Conservation (phyloP, 2,797 vertebrate species). For the Thunnus albacares region DNA sequence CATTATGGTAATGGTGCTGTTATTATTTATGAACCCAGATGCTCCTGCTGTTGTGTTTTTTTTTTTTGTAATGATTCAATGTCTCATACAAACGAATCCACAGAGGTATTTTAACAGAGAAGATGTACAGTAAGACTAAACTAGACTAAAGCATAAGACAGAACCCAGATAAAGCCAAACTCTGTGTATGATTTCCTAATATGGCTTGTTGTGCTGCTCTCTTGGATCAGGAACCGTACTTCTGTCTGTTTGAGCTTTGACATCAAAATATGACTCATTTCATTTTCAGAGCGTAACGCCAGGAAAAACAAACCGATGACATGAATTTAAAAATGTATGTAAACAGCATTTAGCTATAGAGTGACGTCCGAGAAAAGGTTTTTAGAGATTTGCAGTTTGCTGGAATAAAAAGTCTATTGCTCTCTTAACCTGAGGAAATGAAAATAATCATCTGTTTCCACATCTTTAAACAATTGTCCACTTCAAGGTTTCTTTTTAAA, state of each 20-base stretch:
- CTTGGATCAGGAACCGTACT: conserved; percentile 14
- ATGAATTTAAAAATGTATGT: not conserved
- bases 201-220: conserved; percentile 20
- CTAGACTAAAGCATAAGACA: not conserved
- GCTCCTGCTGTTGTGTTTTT: not conserved
- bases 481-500: conserved; percentile 13
- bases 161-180: conserved; percentile 9
- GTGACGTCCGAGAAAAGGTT: not conserved
- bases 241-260: conserved; percentile 14
- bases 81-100: no score
- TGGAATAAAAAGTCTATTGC: not conserved
- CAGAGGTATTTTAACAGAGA: no score
- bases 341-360: not conserved
- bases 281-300: not conserved
- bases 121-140: no score
- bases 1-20: not conserved
- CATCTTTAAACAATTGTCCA: not conserved
- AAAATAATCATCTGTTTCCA: conserved; percentile 25
- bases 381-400: not conserved
- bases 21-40: not conserved
- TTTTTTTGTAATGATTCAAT: not conserved
- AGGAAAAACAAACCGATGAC: conserved; percentile 6
- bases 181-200: conserved; percentile 28
- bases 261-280: not conserved
- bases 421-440: conserved; percentile 27